Evolutionary conservation across 2,888 invertebrate genomes (phyloP), one percentile per base, ranked within the genome.

Genomic region (Lysandra bellargus): DNA sequence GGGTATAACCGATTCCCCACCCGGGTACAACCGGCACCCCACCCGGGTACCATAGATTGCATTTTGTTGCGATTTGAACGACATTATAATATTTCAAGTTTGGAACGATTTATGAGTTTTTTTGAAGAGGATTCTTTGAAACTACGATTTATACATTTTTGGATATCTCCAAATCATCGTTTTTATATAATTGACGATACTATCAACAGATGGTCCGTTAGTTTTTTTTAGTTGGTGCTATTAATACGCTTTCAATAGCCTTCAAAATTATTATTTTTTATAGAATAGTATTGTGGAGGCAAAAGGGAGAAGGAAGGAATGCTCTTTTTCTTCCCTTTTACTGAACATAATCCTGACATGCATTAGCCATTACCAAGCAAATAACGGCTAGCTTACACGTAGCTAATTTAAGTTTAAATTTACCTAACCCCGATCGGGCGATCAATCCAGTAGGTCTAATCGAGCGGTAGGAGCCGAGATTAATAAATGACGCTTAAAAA

Each of bases 401-500:
- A 69, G 69, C 69, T 37, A 69, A 69, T 69, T 69, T 37, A 69
- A 69, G 33, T 69, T 69, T 37, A 69, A 69, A 37, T 69, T 69
- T 69, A 69, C 69, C 69, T 69, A 69, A 69, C 69, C 23, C 69
- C 33, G 64, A 69, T 69, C 69, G 33, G 33, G 82, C 83, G 80
- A 82, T 83, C 83, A 81, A 91, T 92, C 90, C 87, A 86, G 89
- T 85, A 87, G 83, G 83, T 83, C 93, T 92, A 94, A 94, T 94
- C 90, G 93, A 90, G 85, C 91, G 91, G 84, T 83, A 83, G 78
- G 81, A 86, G 85, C 85, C 85, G 87, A 90, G 91, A 92, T 94
- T 93, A 93, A 94, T 91, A 92, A 94, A 94, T 92, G 91, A 88
- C 84, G 92, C 92, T 92, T 90, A 92, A 92, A 92, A 90, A 91